Percentiles rank a stretch among this genome's conserved stretches.
These are phyloP conservation scores for Hiodon alosoides DNA, from an alignment of 2,113 vertebrate genomes.

Conservation along the genomic window DNA sequence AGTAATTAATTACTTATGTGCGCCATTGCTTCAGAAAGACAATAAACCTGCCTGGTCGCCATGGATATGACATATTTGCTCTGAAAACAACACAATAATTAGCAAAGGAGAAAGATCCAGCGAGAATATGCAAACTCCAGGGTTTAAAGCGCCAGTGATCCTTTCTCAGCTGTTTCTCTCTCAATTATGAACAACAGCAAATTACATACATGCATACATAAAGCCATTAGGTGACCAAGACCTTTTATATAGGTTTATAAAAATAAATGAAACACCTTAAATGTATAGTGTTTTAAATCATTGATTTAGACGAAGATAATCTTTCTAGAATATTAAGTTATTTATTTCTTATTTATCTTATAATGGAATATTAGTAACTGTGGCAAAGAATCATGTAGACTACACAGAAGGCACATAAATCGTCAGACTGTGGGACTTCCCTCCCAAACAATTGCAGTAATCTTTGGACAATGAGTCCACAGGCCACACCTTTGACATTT, in stretches of 20 bases:
- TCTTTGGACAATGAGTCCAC: neutral
- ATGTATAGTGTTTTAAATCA: neutral
- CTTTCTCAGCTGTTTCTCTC: conserved; percentile 63
- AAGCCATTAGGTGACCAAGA: conserved; percentile 28
- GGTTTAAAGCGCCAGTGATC: conserved; percentile 95
- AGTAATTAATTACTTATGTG: conserved; percentile 99
- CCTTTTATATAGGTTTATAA: no score
- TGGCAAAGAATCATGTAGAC: neutral
- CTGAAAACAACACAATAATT: conserved; percentile 99
- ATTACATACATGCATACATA: conserved; percentile 46
- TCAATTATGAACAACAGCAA: conserved; percentile 51
- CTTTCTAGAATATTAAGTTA: neutral
- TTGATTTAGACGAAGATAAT: neutral
- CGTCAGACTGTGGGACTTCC: neutral
- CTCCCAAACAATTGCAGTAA: neutral
- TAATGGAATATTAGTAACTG: neutral
- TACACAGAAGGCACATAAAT: neutral
- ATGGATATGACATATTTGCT: conserved; percentile 99
- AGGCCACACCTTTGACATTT: neutral
- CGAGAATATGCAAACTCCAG: conserved; percentile 97
- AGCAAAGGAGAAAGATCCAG: conserved; percentile 99
- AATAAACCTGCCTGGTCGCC: conserved; percentile 99
- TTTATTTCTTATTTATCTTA: neutral
- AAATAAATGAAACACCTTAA: neutral
- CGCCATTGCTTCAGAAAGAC: conserved; percentile 99